Conservation (phyloP, 1,140 invertebrate genomes). For the Octopus sinensis region DNA sequence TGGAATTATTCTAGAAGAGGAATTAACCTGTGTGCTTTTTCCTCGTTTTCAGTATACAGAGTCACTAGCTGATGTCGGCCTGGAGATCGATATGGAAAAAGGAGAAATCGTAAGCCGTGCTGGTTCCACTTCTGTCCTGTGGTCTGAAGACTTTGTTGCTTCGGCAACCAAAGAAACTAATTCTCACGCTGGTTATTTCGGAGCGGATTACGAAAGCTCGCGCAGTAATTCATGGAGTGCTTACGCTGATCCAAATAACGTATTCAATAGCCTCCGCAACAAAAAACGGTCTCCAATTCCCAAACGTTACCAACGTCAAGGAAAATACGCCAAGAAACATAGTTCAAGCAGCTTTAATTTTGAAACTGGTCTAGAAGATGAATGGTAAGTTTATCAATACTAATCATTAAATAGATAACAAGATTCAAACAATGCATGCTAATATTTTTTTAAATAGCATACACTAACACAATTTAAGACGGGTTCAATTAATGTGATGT, state of each 20-base stretch:
- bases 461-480: no score
- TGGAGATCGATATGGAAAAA: slow-evolving; percentile 11
- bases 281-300: not conserved
- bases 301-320: not conserved
- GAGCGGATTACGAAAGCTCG: not conserved
- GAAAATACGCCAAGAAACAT: not conserved
- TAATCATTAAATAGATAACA: no score
- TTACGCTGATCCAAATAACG: not conserved
- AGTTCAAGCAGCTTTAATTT: not conserved
- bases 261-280: not conserved
- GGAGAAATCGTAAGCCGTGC: slow-evolving; percentile 1
- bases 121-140: not conserved
- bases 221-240: not conserved
- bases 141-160: not conserved
- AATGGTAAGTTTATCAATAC: not conserved
- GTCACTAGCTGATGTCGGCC: not conserved
- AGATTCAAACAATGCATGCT: no score
- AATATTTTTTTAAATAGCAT: no score
- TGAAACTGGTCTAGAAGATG: not conserved
- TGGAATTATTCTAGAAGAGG: no score
- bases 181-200: not conserved
- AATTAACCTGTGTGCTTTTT: not conserved
- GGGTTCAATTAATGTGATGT: no score
- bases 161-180: not conserved
- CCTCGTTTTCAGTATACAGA: not conserved